phyloP scores from a whole-genome alignment of 2,113 vertebrate species.

The Neotragus moschatus region DNA sequence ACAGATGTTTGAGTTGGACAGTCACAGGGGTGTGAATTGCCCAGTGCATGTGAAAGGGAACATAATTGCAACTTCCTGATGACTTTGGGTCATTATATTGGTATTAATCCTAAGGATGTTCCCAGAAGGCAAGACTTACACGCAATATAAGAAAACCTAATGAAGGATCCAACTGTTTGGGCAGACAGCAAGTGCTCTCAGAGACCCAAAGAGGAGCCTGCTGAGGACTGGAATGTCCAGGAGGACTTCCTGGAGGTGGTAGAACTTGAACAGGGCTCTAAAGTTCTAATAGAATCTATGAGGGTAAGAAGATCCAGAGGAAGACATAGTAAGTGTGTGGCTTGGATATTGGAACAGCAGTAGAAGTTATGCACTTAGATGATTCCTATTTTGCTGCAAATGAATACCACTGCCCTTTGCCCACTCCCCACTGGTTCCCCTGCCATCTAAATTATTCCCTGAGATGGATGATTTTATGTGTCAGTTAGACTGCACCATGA shows the following conservation, averaged over 20 bases:
- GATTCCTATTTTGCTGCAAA: neutral
- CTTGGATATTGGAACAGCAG: neutral
- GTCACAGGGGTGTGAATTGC: neutral
- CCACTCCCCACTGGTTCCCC: neutral
- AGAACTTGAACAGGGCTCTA: neutral
- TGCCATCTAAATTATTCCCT: neutral
- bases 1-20: neutral
- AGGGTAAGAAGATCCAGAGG: neutral
- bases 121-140: neutral
- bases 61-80: neutral
- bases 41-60: neutral
- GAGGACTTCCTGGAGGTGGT: neutral
- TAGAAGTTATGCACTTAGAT: neutral
- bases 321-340: neutral
- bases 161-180: neutral
- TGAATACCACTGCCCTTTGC: neutral
- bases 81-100: neutral
- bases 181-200: neutral
- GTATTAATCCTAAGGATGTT: neutral
- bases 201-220: neutral
- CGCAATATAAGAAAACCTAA: neutral
- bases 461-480: neutral
- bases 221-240: neutral
- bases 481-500: neutral
- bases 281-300: neutral